Conservation (phyloP, 2,888 invertebrate species). For the Autographa pulchrina region DNA sequence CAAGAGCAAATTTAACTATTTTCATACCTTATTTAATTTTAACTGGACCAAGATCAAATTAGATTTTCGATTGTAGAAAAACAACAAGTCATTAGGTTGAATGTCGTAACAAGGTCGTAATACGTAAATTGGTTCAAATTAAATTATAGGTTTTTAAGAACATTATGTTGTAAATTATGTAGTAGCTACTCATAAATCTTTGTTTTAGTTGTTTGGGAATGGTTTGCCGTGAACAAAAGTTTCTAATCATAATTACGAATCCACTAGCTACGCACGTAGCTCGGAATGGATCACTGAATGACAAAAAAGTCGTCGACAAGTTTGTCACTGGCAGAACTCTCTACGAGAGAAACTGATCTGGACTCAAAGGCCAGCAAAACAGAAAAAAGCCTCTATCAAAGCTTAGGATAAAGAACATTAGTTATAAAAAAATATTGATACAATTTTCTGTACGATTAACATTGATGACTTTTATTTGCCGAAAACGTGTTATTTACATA, state of each 20-base stretch:
- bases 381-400: too few relatives aligned
- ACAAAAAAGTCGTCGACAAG: not conserved
- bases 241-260: slow-evolving; percentile 2
- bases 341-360: not conserved
- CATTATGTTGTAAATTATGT: not conserved
- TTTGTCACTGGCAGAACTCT: not conserved
- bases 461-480: not conserved
- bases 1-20: slow-evolving; percentile 50
- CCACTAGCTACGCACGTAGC: slow-evolving; percentile 1
- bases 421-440: too few relatives aligned
- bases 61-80: slow-evolving; percentile 49
- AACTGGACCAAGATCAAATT: slow-evolving; percentile 55
- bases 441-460: not conserved
- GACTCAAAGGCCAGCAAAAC: not conserved
- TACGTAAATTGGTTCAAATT: slow-evolving; percentile 46
- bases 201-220: not conserved
- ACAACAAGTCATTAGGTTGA: slow-evolving; percentile 39
- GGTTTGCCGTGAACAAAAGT: slow-evolving; percentile 1
- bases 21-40: slow-evolving; percentile 48
- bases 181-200: not conserved
- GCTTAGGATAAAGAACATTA: too few relatives aligned
- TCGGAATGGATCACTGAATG: not conserved
- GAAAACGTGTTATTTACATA: not conserved
- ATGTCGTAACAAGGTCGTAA: slow-evolving; percentile 54
- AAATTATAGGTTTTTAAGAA: slow-evolving; percentile 11